Conservation (phyloP, 2,888 invertebrate genomes). For the Sarcophaga subvicina region DNA sequence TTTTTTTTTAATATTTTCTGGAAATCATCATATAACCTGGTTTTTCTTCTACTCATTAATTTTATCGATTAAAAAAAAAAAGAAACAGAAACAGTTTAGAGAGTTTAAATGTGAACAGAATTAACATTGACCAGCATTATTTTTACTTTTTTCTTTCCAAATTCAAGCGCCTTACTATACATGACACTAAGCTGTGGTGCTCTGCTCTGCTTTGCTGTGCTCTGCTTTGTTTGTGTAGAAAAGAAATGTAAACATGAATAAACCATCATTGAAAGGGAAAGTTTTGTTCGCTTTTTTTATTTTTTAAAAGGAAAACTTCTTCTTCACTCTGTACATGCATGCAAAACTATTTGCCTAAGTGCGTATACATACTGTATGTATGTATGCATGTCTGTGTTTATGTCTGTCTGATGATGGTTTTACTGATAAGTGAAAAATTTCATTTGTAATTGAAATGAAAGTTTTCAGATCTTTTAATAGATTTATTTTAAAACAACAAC, state of each 20-base stretch:
- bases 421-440: slow-evolving; percentile 12
- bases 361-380: background rate
- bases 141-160: no score
- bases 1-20: no score
- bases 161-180: no score
- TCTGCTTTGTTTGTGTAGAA: background rate
- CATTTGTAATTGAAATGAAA: slow-evolving; percentile 48
- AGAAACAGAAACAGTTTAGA: no score
- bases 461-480: slow-evolving; percentile 41
- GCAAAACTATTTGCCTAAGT: slow-evolving; percentile 2
- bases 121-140: no score
- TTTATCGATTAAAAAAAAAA: no score
- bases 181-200: no score
- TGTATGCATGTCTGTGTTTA: slow-evolving; percentile 1
- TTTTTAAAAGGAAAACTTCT: background rate
- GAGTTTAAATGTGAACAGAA: no score
- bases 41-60: no score
- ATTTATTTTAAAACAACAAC: slow-evolving; percentile 24
- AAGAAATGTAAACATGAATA: background rate
- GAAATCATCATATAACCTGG: no score
- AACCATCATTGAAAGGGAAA: background rate
- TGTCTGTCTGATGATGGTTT: background rate
- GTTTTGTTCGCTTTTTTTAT: background rate
- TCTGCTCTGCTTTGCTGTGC: no score
- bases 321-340: slow-evolving; percentile 6